These are phyloP conservation scores for Diplogasteroides magnus DNA, from an alignment of 1,140 invertebrate species.

Conservation along the genomic window DNA sequence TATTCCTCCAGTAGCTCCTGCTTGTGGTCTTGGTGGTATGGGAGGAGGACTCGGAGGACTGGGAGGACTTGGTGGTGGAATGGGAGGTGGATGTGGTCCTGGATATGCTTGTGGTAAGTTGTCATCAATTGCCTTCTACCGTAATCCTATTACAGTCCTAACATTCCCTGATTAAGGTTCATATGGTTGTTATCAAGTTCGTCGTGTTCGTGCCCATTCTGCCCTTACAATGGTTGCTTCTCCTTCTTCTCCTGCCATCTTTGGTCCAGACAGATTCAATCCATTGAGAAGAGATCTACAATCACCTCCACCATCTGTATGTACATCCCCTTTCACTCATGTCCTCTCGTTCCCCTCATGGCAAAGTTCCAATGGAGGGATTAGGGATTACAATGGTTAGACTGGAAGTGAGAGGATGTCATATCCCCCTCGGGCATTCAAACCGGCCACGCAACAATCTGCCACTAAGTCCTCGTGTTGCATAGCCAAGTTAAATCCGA, in stretches of 20 bases:
- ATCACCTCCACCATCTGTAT: constrained; percentile 2
- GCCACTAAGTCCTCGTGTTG: too few relatives aligned
- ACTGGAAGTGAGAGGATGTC: too few relatives aligned
- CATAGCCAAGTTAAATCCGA: too few relatives aligned
- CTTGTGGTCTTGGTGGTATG: too few relatives aligned
- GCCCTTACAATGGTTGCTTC: constrained; percentile 7
- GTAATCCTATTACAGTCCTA: not conserved
- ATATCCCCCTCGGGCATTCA: too few relatives aligned
- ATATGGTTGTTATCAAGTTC: constrained; percentile 28
- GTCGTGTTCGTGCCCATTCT: constrained; percentile 21
- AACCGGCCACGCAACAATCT: too few relatives aligned
- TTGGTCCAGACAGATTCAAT: constrained; percentile 28
- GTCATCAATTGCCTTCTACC: not conserved
- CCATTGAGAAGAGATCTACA: constrained; percentile 20
- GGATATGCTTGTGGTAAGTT: constrained; percentile 24
- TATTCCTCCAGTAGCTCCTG: constrained; percentile 17
- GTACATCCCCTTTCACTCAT: too few relatives aligned
- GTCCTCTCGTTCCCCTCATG: too few relatives aligned
- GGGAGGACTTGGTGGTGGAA: constrained; percentile 3
- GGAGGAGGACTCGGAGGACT: constrained; percentile 13
- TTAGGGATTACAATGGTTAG: too few relatives aligned
- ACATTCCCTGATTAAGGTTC: too few relatives aligned
- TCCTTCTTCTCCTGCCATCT: constrained; percentile 13
- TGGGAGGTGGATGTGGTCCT: constrained; percentile 20
- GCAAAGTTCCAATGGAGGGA: too few relatives aligned